Conservation (phyloP, 2,113 vertebrate genomes). For the Campylomormyrus tamandua region DNA sequence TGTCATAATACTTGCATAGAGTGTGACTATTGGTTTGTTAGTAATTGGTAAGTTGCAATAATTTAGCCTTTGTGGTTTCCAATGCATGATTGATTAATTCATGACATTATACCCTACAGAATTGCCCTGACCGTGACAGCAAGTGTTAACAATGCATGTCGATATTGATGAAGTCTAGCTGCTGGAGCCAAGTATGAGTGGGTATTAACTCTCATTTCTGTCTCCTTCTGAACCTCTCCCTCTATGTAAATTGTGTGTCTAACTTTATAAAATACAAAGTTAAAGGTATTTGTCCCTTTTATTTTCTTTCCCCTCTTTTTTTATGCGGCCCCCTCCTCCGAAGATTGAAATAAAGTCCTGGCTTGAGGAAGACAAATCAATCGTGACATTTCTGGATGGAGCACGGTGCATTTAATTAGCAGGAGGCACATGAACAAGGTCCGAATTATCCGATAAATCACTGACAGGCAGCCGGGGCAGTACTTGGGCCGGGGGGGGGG, state of each 20-base stretch:
- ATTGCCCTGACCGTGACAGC: not conserved
- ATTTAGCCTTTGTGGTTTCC: not conserved
- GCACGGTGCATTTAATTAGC: conserved; percentile 94
- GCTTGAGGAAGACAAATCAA: conserved; percentile 86
- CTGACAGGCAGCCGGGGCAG: conserved; percentile 55
- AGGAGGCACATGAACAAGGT: conserved; percentile 79
- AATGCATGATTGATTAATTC: not conserved
- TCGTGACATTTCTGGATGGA: conserved; percentile 94
- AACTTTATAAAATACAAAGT: not conserved
- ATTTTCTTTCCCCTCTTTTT: not conserved
- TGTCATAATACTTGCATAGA: not conserved
- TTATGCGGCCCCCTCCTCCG: conserved; percentile 10
- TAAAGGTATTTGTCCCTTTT: not conserved
- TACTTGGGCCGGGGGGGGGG: conserved; percentile 42
- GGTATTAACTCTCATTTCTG: not conserved
- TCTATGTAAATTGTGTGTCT: not conserved
- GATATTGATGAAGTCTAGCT: not conserved
- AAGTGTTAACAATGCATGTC: not conserved
- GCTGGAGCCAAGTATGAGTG: not conserved
- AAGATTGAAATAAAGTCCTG: conserved; percentile 88
- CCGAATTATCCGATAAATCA: conserved; percentile 87
- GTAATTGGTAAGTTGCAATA: not conserved
- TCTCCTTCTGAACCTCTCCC: not conserved
- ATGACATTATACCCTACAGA: not conserved
- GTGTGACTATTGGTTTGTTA: not conserved